These are phyloP conservation scores for Salvator merianae DNA, from an alignment of 2,113 vertebrate species.

Conservation along the genomic window DNA sequence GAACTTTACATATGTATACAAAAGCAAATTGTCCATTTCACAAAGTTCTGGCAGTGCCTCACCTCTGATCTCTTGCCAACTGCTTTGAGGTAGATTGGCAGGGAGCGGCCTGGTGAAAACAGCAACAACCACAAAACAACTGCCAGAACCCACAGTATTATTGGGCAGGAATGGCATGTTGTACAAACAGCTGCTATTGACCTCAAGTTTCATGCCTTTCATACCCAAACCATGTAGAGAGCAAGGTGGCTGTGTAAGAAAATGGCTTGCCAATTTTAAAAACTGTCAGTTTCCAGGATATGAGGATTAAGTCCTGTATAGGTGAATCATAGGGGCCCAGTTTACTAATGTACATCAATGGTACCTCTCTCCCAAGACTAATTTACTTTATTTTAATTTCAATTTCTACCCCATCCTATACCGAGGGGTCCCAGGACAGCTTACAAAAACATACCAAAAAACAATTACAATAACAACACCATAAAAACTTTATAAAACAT, in stretches of 20 bases:
- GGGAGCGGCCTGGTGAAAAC: conserved; percentile 11
- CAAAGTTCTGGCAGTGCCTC: conserved; percentile 14
- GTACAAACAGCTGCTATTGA: conserved; percentile 7
- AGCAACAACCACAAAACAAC: conserved; percentile 8
- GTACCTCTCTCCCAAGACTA: no score
- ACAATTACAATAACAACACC: no score
- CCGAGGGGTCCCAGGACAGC: no score
- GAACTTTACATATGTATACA: conserved; percentile 10
- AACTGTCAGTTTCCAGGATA: neutral
- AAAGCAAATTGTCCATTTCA: conserved; percentile 32
- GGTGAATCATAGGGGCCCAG: no score
- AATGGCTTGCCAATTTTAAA: neutral
- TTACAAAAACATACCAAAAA: no score
- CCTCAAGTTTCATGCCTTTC: neutral
- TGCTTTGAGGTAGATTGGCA: conserved; percentile 33
- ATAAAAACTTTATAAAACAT: no score
- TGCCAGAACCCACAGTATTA: conserved; percentile 12
- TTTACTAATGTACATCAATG: no score
- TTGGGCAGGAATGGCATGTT: conserved; percentile 2
- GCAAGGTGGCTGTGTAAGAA: neutral
- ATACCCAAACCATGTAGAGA: neutral
- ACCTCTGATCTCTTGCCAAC: conserved; percentile 32
- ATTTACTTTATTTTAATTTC: no score
- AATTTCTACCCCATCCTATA: no score
- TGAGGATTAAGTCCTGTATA: neutral